Percentiles rank a stretch among this genome's conserved stretches.
Conservation (phyloP, 2,797 vertebrate genomes). For the Bovichtus variegatus region DNA sequence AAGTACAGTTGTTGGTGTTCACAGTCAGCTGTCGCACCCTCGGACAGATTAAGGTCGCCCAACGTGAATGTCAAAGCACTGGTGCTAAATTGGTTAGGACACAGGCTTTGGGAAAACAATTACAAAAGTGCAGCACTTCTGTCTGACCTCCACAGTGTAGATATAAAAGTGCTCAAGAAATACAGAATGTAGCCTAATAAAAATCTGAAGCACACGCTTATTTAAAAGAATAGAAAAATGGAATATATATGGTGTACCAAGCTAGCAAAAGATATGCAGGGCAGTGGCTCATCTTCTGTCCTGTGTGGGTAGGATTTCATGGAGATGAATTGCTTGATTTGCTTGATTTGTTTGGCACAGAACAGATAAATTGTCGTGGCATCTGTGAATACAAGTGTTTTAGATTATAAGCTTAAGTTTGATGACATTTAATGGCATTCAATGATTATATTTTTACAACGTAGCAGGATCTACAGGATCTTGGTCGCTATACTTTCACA, state of each 20-base stretch:
- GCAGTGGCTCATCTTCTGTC: neutral
- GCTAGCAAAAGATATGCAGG: neutral
- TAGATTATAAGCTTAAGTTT: neutral
- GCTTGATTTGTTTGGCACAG: neutral
- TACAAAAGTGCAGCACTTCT: neutral
- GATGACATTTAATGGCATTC: neutral
- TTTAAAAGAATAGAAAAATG: no score
- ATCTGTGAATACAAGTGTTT: neutral
- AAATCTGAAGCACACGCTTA: neutral
- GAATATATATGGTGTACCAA: neutral
- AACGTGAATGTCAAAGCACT: neutral
- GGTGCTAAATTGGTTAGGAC: neutral
- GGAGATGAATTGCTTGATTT: no score
- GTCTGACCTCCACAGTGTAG: neutral
- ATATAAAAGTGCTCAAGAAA: neutral
- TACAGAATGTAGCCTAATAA: neutral
- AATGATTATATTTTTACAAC: neutral
- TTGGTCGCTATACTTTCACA: neutral
- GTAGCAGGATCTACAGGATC: neutral
- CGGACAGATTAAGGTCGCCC: neutral
- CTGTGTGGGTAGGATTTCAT: neutral
- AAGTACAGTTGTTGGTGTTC: neutral
- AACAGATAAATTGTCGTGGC: neutral
- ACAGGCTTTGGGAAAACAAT: neutral
- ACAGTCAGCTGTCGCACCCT: neutral